These are phyloP conservation scores for Ceratothoa steindachneri DNA, from an alignment of 2,888 invertebrate genomes.

Conservation along the genomic window DNA sequence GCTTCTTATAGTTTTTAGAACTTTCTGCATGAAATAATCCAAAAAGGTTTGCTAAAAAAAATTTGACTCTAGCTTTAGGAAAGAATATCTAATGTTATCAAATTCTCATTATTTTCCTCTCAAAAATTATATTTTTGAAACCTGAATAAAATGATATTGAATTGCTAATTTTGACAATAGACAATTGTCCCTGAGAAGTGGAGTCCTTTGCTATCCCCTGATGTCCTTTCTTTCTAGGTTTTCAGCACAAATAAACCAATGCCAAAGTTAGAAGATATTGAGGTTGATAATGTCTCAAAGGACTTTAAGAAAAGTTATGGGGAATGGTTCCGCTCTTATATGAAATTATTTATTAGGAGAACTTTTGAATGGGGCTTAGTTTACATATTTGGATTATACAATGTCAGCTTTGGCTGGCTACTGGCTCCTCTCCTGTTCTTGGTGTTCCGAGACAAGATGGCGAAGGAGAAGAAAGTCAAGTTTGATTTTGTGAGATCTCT, in stretches of 20 bases:
- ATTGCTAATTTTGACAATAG: too few relatives aligned
- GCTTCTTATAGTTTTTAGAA: too few relatives aligned
- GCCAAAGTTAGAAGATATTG: not conserved
- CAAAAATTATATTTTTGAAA: too few relatives aligned
- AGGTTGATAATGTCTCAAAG: not conserved
- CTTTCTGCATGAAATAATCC: too few relatives aligned
- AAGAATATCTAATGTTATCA: too few relatives aligned
- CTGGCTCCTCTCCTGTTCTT: conserved; percentile 47
- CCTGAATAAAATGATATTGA: too few relatives aligned
- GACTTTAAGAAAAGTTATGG: conserved; percentile 2
- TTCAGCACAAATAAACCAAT: conserved; percentile 4
- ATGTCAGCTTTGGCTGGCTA: conserved; percentile 44
- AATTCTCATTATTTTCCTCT: too few relatives aligned
- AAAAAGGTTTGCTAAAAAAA: too few relatives aligned
- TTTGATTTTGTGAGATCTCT: conserved; percentile 41
- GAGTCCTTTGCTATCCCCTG: too few relatives aligned
- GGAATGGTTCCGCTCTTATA: conserved; percentile 19
- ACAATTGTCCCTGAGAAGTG: too few relatives aligned
- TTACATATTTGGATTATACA: conserved; percentile 37
- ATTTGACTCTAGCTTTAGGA: too few relatives aligned
- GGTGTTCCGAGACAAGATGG: conserved; percentile 41
- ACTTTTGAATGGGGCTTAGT: conserved; percentile 36
- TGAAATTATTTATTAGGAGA: conserved; percentile 33
- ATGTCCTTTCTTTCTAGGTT: too few relatives aligned
- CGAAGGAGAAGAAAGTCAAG: conserved; percentile 42